Evolutionary conservation across 1,140 invertebrate genomes (phyloP), one percentile per base, ranked within the genome.

Genomic region (Oncopodura yosiiana): DNA sequence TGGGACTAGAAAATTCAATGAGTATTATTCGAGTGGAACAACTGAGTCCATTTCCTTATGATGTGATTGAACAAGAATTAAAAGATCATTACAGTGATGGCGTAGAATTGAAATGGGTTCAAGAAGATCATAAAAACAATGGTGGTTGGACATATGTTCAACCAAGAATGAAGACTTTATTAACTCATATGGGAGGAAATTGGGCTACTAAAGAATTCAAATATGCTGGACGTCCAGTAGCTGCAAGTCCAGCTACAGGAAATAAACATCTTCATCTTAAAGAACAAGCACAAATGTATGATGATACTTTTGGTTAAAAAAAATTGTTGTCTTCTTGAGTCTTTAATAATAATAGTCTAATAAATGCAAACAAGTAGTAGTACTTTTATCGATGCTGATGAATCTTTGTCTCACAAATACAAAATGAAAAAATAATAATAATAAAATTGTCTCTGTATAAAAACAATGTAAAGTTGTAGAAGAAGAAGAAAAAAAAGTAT

Each of bases 121-220:
- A 99, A 74, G 96, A 99, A 74, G 95, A 99, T 72, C 93, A 94
- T 73, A 98, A 98, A 74, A 99, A 99, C 73, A 88, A 87, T 78
- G 94, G 95, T 29, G 77, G 81, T n/a, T 99, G 94, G 93, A 80
- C 77, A 14, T 98, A 96, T 68, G 81, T 98, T 39, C 86, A 94
- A 70, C 94, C 93, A 1, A 80, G 94, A 64, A 87, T 99, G 73
- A 78, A 87, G 24, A 90, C 87, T 3, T 78, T 60, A 54, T 43
- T 61, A 56, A 61, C 50, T 53, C 44, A 52, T 56, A 54, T 49
- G 19, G 56, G 51, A 55, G 57, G 58, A 39, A 56, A 50, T 48
- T 79, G 78, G 64, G 74, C 77, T 60, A 77, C 80, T 56, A 72
- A n/a, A n/a, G n/a, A n/a, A n/a, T n/a, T n/a, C n/a, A 97, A 92